phyloP scores from a whole-genome alignment of 35 echinoderm and acorn worm species.

The Apostichopus californicus region DNA sequence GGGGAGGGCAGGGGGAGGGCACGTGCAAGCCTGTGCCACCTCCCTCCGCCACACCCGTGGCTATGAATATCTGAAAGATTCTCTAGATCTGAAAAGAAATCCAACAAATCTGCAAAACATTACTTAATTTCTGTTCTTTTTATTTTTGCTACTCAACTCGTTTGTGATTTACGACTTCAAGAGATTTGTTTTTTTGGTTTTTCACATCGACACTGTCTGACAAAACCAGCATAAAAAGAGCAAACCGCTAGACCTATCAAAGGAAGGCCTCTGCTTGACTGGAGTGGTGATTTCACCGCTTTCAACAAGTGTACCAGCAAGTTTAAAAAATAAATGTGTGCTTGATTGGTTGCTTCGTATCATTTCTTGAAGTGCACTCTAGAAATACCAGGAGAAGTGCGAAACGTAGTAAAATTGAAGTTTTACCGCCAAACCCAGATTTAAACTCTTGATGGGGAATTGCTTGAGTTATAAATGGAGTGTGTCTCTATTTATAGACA shows the following conservation, averaged over 20 bases:
- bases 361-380: not conserved
- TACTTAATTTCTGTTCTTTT: not conserved
- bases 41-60: not conserved
- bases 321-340: not conserved
- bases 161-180: not conserved
- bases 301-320: constrained; percentile 7
- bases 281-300: not conserved
- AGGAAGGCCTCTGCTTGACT: not conserved
- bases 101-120: no score
- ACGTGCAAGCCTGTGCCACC: no score
- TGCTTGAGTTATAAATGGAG: no score
- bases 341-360: not conserved
- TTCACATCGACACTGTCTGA: not conserved
- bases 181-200: not conserved
- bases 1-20: no score
- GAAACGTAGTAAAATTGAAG: no score
- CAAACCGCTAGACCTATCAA: not conserved
- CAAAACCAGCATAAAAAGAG: not conserved
- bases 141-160: not conserved
- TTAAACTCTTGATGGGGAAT: no score
- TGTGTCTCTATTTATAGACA: no score
- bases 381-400: not conserved
- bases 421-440: no score
- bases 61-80: no score
- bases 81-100: no score